Evolutionary conservation across 2,888 invertebrate genomes (phyloP).

Genomic region (Catocala nupta): DNA sequence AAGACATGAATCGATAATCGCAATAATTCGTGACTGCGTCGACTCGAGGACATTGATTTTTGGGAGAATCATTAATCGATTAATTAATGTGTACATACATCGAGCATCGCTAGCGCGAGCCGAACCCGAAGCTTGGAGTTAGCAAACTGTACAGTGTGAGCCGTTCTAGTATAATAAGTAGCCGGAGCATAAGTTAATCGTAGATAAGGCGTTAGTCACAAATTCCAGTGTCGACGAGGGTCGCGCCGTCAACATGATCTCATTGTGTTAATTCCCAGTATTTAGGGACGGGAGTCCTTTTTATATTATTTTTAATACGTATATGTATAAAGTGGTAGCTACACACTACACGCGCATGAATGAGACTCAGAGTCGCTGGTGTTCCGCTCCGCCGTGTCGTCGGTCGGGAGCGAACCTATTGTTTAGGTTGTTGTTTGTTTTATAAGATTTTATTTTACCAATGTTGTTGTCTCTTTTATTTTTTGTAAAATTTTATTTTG

Average conservation of each 20-base stretch:
- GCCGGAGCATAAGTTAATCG: slow-evolving; percentile 19
- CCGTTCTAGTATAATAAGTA: neutral
- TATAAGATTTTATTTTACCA: slow-evolving; percentile 80
- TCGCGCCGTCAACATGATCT: slow-evolving; percentile 61
- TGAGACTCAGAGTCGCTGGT: slow-evolving; percentile 9
- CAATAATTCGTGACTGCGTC: too few species aligned
- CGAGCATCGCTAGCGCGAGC: too few species aligned
- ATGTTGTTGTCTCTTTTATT: slow-evolving; percentile 73
- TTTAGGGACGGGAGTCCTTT: slow-evolving; percentile 51
- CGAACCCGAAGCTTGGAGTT: neutral
- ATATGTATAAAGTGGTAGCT: slow-evolving; percentile 30
- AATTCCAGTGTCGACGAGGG: slow-evolving; percentile 53
- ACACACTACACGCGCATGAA: slow-evolving; percentile 10
- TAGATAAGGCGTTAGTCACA: slow-evolving; percentile 55
- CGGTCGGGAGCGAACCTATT: slow-evolving; percentile 12
- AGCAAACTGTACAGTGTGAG: slow-evolving; percentile 7
- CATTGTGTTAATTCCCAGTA: slow-evolving; percentile 66
- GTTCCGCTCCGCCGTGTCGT: neutral
- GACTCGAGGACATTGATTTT: too few species aligned
- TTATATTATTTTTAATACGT: slow-evolving; percentile 42
- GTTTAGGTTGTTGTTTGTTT: slow-evolving; percentile 75
- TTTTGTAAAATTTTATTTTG: slow-evolving; percentile 81
- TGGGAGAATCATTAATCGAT: too few species aligned
- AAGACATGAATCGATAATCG: too few species aligned
- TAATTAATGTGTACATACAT: too few species aligned